Conservation (phyloP, 2,888 invertebrate genomes). For the Athalia cordata region DNA sequence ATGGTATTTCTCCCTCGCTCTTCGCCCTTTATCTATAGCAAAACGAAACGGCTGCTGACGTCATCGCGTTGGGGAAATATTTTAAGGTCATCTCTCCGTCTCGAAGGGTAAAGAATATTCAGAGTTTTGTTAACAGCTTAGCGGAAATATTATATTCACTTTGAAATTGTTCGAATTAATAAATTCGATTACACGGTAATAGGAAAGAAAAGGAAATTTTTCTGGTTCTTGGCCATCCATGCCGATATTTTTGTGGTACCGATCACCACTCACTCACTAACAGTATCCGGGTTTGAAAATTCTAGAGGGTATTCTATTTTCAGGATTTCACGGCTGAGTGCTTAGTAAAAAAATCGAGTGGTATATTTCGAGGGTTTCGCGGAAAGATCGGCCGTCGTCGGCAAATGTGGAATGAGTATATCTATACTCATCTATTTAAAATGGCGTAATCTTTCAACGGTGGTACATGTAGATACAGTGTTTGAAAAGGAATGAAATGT, state of each 20-base stretch:
- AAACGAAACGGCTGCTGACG: background rate
- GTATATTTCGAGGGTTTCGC: constrained; percentile 18
- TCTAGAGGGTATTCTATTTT: constrained; percentile 29
- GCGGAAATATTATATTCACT: background rate
- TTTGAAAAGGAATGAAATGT: constrained; percentile 7
- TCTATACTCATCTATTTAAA: background rate
- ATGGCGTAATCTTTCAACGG: constrained; percentile 12
- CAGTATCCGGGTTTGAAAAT: background rate
- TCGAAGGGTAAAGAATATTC: background rate
- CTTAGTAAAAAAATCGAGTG: background rate
- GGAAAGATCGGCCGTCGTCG: background rate
- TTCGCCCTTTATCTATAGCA: background rate
- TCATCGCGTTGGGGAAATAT: constrained; percentile 8
- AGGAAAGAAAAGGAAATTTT: background rate
- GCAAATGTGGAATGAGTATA: background rate
- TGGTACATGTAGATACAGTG: background rate
- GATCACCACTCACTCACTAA: constrained; percentile 31
- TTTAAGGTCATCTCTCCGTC: background rate
- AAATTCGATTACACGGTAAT: background rate
- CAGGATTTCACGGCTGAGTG: background rate
- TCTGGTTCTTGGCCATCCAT: constrained; percentile 5
- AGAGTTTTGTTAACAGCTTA: background rate
- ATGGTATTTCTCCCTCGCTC: background rate
- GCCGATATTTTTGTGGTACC: constrained; percentile 30
- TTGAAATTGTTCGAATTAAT: background rate